Evolutionary conservation across 2,888 invertebrate species (phyloP).

Genomic region (Dicyrtomina minuta): DNA sequence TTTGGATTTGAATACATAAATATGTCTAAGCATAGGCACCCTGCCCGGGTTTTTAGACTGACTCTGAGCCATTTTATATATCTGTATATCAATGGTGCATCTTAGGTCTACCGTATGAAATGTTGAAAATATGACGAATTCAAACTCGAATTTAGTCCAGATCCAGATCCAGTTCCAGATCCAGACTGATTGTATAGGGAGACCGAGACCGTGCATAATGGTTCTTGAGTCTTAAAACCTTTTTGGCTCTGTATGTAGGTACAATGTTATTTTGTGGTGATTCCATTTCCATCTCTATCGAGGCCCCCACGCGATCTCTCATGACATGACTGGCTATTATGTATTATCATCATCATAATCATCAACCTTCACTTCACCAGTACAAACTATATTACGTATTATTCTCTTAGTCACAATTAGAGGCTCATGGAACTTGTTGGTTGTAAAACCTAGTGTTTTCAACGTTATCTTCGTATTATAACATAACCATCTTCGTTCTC

Average conservation of each 20-base stretch:
- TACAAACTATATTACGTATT: slow-evolving; percentile 6
- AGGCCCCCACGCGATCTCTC: slow-evolving; percentile 39
- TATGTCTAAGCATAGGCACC: too few relatives aligned
- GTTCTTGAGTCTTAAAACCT: too few relatives aligned
- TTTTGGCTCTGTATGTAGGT: background rate
- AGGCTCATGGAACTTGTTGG: slow-evolving; percentile 10
- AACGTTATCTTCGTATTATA: background rate
- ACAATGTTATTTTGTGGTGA: background rate
- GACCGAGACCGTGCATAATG: too few relatives aligned
- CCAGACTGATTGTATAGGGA: too few relatives aligned
- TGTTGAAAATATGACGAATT: too few relatives aligned
- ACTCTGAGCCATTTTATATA: too few relatives aligned
- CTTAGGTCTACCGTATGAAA: too few relatives aligned
- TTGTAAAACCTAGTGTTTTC: slow-evolving; percentile 20
- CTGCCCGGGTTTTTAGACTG: too few relatives aligned
- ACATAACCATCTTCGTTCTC: slow-evolving; percentile 1
- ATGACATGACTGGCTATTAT: slow-evolving; percentile 33
- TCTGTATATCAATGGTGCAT: too few relatives aligned
- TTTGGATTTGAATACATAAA: too few relatives aligned
- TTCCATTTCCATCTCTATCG: slow-evolving; percentile 14
- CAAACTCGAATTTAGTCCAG: too few relatives aligned
- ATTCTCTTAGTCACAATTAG: slow-evolving; percentile 19
- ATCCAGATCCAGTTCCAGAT: too few relatives aligned
- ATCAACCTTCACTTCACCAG: background rate
- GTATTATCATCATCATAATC: slow-evolving; percentile 24